Evolutionary conservation across 2,113 vertebrate genomes (phyloP).

Genomic region (Leucopternis melanops): DNA sequence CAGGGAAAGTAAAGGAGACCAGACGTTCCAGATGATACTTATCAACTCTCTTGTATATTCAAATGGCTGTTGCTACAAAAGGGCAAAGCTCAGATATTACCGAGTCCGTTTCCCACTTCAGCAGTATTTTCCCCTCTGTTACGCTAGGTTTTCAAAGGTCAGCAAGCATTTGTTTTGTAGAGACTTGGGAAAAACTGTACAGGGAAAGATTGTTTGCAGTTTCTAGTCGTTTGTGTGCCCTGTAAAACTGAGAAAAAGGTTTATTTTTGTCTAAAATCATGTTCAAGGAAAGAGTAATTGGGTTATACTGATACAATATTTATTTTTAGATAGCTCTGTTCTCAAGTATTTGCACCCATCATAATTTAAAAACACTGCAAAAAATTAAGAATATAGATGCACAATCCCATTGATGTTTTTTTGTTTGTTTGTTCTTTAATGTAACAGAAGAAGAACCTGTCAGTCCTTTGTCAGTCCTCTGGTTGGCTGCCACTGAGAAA

Average conservation of each 20-base stretch:
- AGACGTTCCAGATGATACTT: background rate
- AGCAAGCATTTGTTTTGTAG: background rate
- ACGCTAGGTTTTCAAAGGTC: background rate
- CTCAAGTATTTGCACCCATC: background rate
- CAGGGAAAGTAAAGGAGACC: constrained; percentile 1
- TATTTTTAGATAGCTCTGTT: background rate
- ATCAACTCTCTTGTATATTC: background rate
- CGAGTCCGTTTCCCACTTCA: background rate
- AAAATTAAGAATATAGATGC: background rate
- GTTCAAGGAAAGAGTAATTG: background rate
- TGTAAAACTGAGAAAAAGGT: background rate
- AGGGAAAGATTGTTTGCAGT: background rate
- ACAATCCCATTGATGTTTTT: background rate
- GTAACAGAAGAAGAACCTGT: background rate
- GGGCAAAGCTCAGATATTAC: background rate
- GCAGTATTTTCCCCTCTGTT: background rate
- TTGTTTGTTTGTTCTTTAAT: background rate
- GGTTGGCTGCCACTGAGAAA: background rate
- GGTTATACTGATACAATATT: background rate
- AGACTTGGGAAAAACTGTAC: background rate
- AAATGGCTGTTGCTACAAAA: background rate
- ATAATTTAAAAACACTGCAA: background rate
- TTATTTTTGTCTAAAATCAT: background rate
- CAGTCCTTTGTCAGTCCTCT: background rate
- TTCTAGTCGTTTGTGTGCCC: background rate